A percentile compares a stretch with the other conserved stretches of the same genome.
Evolutionary conservation across 2,888 invertebrate genomes (phyloP).

Genomic region (Trichopria drosophilae): DNA sequence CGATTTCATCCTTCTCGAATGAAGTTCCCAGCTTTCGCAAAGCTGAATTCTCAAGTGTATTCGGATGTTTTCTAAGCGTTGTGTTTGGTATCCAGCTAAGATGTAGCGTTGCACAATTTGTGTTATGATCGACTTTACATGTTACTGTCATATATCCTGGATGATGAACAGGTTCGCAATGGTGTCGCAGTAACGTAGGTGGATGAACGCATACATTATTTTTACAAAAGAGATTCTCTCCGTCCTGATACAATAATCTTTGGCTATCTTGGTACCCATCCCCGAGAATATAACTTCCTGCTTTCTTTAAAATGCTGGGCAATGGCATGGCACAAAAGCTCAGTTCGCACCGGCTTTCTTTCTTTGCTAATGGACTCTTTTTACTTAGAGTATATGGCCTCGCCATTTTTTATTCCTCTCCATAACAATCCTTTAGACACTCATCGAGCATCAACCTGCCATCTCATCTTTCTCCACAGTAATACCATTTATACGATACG

Average conservation of each 20-base stretch:
- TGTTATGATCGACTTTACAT: conserved; percentile 78
- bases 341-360: conserved; percentile 31
- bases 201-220: conserved; percentile 98
- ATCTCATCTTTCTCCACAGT: too few relatives aligned
- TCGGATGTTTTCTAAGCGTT: conserved; percentile 83
- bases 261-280: conserved; percentile 66
- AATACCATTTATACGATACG: too few relatives aligned
- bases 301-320: conserved; percentile 74
- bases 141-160: conserved; percentile 91
- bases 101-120: conserved; percentile 78
- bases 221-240: conserved; percentile 86
- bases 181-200: conserved; percentile 79
- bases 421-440: too few relatives aligned
- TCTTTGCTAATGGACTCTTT: too few relatives aligned
- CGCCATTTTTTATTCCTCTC: too few relatives aligned
- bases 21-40: conserved; percentile 22
- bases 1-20: conserved; percentile 26
- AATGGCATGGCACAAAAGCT: conserved; percentile 69
- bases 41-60: conserved; percentile 66
- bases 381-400: too few relatives aligned
- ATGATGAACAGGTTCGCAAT: conserved; percentile 83
- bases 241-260: conserved; percentile 69
- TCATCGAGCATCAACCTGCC: too few relatives aligned
- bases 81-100: conserved; percentile 95
- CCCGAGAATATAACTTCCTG: conserved; percentile 78